A percentile compares a stretch with the other conserved stretches of the same genome.
phyloP scores from a whole-genome alignment of 1,140 invertebrate species.

The Scaptomyza montana region DNA sequence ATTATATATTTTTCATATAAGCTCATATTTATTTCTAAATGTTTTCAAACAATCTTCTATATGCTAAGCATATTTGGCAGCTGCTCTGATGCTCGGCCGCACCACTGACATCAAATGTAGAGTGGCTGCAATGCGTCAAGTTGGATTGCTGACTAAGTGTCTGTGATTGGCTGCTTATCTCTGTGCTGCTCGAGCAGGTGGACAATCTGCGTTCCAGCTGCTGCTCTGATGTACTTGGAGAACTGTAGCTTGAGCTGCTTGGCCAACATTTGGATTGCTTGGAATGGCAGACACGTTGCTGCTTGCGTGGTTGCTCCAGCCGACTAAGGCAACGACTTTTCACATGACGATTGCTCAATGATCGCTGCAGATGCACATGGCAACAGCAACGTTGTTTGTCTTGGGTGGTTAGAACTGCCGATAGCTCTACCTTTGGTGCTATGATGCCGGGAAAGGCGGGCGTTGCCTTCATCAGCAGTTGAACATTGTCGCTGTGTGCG shows the following conservation, averaged over 20 bases:
- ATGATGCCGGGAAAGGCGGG: conserved; percentile 76
- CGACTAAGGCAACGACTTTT: conserved; percentile 49
- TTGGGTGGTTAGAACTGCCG: conserved; percentile 50
- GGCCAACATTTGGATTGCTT: conserved; percentile 41
- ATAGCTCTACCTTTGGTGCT: conserved; percentile 74
- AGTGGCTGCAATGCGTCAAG: conserved; percentile 40
- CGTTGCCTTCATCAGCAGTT: conserved; percentile 78
- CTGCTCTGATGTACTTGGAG: not conserved
- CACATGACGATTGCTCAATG: conserved; percentile 44
- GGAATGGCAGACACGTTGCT: conserved; percentile 63
- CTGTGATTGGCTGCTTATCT: conserved; percentile 43
- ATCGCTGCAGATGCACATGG: conserved; percentile 14
- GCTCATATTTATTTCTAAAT: conserved; percentile 27
- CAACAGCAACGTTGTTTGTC: conserved; percentile 48
- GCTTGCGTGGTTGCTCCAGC: conserved; percentile 56
- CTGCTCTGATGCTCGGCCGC: conserved; percentile 51
- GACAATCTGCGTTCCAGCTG: conserved; percentile 41
- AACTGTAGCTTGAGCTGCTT: conserved; percentile 12
- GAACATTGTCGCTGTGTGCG: conserved; percentile 62
- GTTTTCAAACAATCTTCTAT: conserved; percentile 48
- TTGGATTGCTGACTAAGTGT: conserved; percentile 46
- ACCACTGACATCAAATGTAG: conserved; percentile 1
- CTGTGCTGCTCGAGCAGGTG: conserved; percentile 55
- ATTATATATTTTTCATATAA: conserved; percentile 26
- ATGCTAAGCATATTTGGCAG: conserved; percentile 67